phyloP scores from a whole-genome alignment of 1,140 invertebrate species.

The Drosophila tropicalis region DNA sequence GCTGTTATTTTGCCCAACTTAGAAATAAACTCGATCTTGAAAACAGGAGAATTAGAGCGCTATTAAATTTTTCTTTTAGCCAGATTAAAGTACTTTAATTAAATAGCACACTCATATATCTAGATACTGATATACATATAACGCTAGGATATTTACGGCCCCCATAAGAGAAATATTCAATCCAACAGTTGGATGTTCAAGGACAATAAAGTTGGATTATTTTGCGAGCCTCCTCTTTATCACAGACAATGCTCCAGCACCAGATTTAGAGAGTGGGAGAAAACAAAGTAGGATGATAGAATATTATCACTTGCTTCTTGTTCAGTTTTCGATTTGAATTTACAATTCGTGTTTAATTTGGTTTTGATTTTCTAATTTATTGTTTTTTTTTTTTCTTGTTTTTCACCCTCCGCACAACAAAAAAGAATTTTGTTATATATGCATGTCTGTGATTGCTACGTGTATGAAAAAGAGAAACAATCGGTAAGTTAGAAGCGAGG shows the following conservation, averaged over 20 bases:
- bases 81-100: background rate
- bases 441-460: background rate
- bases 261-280: background rate
- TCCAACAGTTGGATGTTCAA: background rate
- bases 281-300: background rate
- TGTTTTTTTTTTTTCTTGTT: background rate
- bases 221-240: conserved; percentile 12
- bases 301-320: background rate
- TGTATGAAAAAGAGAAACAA: background rate
- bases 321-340: too few relatives aligned
- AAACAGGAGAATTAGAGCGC: too few relatives aligned
- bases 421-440: background rate
- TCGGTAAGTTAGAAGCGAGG: background rate
- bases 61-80: too few relatives aligned
- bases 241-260: conserved; percentile 15
- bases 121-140: background rate
- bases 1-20: too few relatives aligned
- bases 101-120: background rate
- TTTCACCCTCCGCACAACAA: background rate
- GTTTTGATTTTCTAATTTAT: background rate
- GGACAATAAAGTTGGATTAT: background rate
- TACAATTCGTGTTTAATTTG: background rate
- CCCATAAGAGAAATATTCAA: background rate
- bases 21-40: too few relatives aligned
- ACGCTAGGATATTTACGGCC: background rate